These are phyloP conservation scores for Chelonia mydas DNA, from an alignment of 2,797 vertebrate species.

Conservation along the genomic window DNA sequence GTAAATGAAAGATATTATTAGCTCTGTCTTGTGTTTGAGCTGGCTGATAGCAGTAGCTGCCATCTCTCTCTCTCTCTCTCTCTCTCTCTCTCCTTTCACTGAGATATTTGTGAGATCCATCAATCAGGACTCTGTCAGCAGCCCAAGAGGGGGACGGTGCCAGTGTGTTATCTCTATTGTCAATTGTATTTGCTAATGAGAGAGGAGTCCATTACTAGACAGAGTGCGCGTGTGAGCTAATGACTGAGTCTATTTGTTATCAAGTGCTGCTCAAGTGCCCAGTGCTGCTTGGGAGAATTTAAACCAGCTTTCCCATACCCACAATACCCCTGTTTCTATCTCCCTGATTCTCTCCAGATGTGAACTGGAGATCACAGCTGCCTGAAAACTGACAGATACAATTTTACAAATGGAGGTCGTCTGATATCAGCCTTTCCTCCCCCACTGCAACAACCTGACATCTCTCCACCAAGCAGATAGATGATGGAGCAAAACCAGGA, in stretches of 20 bases:
- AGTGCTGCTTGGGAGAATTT: conserved; percentile 54
- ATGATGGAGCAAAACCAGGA: conserved; percentile 61
- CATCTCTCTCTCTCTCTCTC: conserved; percentile 26
- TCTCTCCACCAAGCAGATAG: conserved; percentile 44
- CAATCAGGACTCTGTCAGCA: conserved; percentile 53
- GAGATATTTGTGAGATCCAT: conserved; percentile 18
- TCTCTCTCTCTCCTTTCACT: conserved; percentile 30
- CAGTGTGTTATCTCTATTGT: conserved; percentile 62
- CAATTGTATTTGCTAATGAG: conserved; percentile 63
- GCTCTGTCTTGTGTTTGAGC: background rate
- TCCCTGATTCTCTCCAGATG: conserved; percentile 49
- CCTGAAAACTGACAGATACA: conserved; percentile 55
- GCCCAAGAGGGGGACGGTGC: conserved; percentile 23
- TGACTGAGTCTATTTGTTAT: conserved; percentile 56
- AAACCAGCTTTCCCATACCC: conserved; percentile 48
- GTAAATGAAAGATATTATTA: conserved; percentile 65
- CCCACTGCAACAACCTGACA: conserved; percentile 38
- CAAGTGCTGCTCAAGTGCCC: conserved; percentile 10
- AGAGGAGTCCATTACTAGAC: conserved; percentile 53
- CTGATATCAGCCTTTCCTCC: conserved; percentile 51
- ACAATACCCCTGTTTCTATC: conserved; percentile 38
- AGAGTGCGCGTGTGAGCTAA: conserved; percentile 39
- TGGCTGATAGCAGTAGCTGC: conserved; percentile 33
- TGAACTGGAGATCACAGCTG: conserved; percentile 64
- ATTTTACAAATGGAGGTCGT: conserved; percentile 73